A percentile compares a stretch with the other conserved stretches of the same genome.
Evolutionary conservation across 2,888 invertebrate species (phyloP).

Genomic region (Lycaena phlaeas): DNA sequence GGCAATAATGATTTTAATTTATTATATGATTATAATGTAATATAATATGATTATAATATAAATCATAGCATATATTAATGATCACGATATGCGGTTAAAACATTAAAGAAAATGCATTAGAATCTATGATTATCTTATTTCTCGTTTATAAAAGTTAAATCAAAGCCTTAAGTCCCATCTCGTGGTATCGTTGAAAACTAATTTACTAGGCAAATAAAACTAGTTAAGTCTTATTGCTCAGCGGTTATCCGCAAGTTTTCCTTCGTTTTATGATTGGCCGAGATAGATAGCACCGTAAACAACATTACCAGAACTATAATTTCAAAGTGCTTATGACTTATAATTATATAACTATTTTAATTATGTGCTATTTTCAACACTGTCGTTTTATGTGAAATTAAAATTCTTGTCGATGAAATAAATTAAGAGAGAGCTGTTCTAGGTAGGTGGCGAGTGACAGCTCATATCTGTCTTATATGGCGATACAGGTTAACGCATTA

Average conservation of each 20-base stretch:
- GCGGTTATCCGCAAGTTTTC: background rate
- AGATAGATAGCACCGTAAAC: background rate
- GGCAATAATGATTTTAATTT: too few relatives aligned
- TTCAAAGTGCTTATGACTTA: background rate
- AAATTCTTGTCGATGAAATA: slow-evolving; percentile 33
- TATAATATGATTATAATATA: too few relatives aligned
- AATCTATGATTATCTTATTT: too few relatives aligned
- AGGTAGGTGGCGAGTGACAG: slow-evolving; percentile 47
- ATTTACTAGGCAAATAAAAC: background rate
- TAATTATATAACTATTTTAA: background rate
- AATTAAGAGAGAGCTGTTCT: slow-evolving; percentile 50
- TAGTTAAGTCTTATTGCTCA: background rate
- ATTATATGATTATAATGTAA: too few relatives aligned
- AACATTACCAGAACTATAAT: background rate
- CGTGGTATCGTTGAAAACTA: background rate
- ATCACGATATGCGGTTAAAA: too few relatives aligned
- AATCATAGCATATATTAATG: too few relatives aligned
- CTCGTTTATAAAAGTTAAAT: too few relatives aligned
- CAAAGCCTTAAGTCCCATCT: too few relatives aligned
- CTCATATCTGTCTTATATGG: slow-evolving; percentile 28
- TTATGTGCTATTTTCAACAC: slow-evolving; percentile 2
- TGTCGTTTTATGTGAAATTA: slow-evolving; percentile 8
- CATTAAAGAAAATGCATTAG: too few relatives aligned
- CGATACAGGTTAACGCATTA: slow-evolving; percentile 27
- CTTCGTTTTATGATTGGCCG: background rate